Conservation (phyloP, 2,113 vertebrate genomes). For the Sinosuthora webbiana region DNA sequence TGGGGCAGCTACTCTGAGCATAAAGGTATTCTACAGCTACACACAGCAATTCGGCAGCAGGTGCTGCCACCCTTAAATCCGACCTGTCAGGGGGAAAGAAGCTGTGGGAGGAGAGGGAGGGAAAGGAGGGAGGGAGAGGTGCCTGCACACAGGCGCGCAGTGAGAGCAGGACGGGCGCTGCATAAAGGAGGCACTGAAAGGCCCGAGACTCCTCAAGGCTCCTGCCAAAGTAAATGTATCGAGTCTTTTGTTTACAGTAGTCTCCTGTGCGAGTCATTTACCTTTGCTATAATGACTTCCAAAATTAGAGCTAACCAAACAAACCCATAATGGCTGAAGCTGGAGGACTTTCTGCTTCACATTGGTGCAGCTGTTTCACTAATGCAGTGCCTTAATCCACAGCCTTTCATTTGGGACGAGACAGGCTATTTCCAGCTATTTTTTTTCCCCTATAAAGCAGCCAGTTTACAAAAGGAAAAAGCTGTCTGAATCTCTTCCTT, state of each 20-base stretch:
- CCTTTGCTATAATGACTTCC: conserved; percentile 50
- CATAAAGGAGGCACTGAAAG: conserved; percentile 35
- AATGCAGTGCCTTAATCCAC: conserved; percentile 16
- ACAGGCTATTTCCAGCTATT: conserved; percentile 53
- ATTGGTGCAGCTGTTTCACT: conserved; percentile 25
- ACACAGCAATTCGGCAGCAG: neutral
- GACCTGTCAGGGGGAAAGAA: neutral
- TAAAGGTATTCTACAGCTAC: neutral
- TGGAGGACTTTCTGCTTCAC: conserved; percentile 59
- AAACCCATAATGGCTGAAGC: conserved; percentile 27
- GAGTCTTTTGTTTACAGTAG: conserved; percentile 53
- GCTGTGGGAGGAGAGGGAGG: neutral
- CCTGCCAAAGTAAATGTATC: conserved; percentile 55
- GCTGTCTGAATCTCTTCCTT: conserved; percentile 63
- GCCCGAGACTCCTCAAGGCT: neutral
- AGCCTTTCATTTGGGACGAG: conserved; percentile 18
- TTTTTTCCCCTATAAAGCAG: conserved; percentile 37
- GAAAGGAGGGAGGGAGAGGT: neutral
- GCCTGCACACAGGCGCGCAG: neutral
- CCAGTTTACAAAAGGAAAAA: conserved; percentile 64
- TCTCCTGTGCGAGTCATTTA: conserved; percentile 51
- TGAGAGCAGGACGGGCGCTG: neutral
- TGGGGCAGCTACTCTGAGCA: neutral
- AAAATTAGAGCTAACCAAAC: conserved; percentile 61
- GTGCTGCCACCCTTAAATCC: neutral